These are phyloP conservation scores for Trachelus tabidus DNA, from an alignment of 2,888 invertebrate species.

Conservation along the genomic window DNA sequence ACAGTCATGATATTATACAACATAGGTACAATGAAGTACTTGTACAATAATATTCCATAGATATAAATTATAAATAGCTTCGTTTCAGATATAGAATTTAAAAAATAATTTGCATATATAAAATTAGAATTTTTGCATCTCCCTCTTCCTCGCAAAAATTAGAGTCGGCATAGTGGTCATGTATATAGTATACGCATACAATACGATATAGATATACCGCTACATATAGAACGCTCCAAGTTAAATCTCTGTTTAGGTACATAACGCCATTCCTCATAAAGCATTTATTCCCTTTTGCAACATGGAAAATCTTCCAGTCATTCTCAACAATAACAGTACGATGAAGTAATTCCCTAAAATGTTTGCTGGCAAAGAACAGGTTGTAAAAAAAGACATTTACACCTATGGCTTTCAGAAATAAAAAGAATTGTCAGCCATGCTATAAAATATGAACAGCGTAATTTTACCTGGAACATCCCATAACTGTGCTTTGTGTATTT, in stretches of 20 bases:
- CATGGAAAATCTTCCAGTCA: neutral
- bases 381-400: neutral
- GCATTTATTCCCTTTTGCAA: neutral
- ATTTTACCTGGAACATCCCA: neutral
- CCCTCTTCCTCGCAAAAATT: neutral
- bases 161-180: neutral
- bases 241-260: neutral
- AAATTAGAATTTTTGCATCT: slow-evolving; percentile 1
- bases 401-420: neutral
- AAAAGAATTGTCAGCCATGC: neutral
- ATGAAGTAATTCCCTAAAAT: neutral
- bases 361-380: neutral
- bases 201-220: neutral
- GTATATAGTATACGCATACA: neutral
- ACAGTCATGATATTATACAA: slow-evolving; percentile 1
- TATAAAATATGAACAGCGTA: neutral
- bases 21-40: neutral
- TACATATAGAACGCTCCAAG: neutral
- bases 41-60: slow-evolving; percentile 1
- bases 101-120: slow-evolving; percentile 7
- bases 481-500: neutral
- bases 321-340: neutral
- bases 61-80: slow-evolving; percentile 7
- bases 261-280: neutral
- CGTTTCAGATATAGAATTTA: slow-evolving; percentile 1